A percentile compares a stretch with the other conserved stretches of the same genome.
Evolutionary conservation across 1,140 invertebrate species (phyloP).

Genomic region (Apis mellifera): Amel_HAv3.1 CM009935.2:6041001-6041500

Average conservation of each 20-base stretch:
- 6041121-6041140: not conserved
- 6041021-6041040: not conserved
- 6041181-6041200: conserved; percentile 14
- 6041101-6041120: conserved; percentile 5
- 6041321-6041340: no score
- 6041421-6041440: no score
- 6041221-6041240: not conserved
- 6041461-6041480: no score
- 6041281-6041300: not conserved
- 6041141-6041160: not conserved
- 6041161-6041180: not conserved
- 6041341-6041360: no score
- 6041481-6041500: no score
- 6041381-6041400: no score
- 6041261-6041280: conserved; percentile 18
- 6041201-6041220: conserved; percentile 12
- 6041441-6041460: no score
- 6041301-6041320: no score
- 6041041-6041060: not conserved
- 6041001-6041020: not conserved
- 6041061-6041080: not conserved
- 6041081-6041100: conserved; percentile 5
- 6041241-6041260: conserved; percentile 21
- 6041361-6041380: no score
- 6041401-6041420: no score